Evolutionary conservation across 64 coral and sea anemone genomes (phyloP).

Genomic region (Cladopsammia gracilis): DNA sequence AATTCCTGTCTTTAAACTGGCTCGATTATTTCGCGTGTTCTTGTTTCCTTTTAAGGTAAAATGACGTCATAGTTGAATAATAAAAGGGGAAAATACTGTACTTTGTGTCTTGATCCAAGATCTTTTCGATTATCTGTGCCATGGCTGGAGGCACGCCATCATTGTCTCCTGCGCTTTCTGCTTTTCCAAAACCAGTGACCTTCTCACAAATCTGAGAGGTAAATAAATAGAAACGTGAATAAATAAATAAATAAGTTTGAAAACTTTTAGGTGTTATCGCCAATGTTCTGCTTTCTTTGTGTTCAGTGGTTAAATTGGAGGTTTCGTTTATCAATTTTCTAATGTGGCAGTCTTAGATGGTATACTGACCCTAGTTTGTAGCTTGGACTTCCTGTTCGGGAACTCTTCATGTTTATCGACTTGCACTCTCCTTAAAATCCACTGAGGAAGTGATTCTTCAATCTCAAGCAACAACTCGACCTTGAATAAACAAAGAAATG

Average conservation of each 20-base stretch:
- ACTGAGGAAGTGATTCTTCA: constrained; percentile 84
- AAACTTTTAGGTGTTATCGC: too few relatives aligned
- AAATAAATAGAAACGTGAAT: too few relatives aligned
- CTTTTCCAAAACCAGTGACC: constrained; percentile 81
- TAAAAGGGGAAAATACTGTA: background rate
- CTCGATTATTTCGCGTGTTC: too few relatives aligned
- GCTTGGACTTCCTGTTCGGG: constrained; percentile 74
- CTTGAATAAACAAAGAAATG: constrained; percentile 17
- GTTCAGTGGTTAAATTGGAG: too few relatives aligned
- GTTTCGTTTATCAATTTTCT: too few relatives aligned
- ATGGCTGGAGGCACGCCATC: constrained; percentile 68
- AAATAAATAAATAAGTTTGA: too few relatives aligned
- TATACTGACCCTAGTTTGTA: constrained; percentile 64
- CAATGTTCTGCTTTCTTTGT: too few relatives aligned
- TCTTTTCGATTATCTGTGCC: constrained; percentile 80
- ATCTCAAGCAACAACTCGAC: constrained; percentile 88
- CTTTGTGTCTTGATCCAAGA: constrained; percentile 83
- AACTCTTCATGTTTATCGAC: constrained; percentile 76
- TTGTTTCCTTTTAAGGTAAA: too few relatives aligned
- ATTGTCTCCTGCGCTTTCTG: constrained; percentile 80
- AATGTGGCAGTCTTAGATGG: too few relatives aligned
- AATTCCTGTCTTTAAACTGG: too few relatives aligned
- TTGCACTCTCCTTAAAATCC: constrained; percentile 85
- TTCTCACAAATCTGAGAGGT: constrained; percentile 66
- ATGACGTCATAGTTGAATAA: too few relatives aligned